Base-by-base conservation (phyloP, 2,113 vertebrate species). In the Athene cunicularia region DNA sequence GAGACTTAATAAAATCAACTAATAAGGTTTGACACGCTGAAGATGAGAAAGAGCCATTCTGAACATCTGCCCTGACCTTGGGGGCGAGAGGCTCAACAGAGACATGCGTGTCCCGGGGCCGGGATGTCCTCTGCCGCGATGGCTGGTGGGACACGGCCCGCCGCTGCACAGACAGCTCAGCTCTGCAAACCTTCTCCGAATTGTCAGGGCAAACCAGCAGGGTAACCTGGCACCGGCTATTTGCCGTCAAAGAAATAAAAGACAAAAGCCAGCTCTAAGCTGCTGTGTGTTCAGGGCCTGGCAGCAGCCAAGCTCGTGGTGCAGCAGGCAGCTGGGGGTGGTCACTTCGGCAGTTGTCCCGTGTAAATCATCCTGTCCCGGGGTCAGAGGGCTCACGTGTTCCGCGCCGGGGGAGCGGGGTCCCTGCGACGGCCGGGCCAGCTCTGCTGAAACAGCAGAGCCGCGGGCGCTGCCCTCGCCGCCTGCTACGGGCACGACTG, bases 1-100 rank as follows among this genome's bases (percentile, higher is more conserved):
- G 47, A 85, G 75, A 66, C 74, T 93, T 95, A 87, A 94, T 92
- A 92, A 94, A 95, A 71, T 70, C 86, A 67, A 6, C 86, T 94
- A 95, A 95, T 82, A 76, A 67, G 66, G 27, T 92, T 84, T 96
- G 95, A 91, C 56, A 1, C 72, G 76, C 62, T 77, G 87, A 39
- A 95, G 89, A 95, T 93, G 93, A 94, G 50, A 80, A 85, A 6
- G 80, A 81, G 26, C 62, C 66, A 53, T 70, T 80, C 77, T 1
- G 11, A 91, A 82, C 70, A 52, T 93, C 62, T 62, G 67, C 19
- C 3, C 58, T 55, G 89, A 66, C 74, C 84, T 39, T 7, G 0
- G 81, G 63, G 56, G 18, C 2, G 19, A 56, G 60, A 81, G 35
- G 83, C 86, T 67, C 23, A 4, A 7, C 0, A 5, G 43, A 66